Base-by-base conservation (phyloP, 2,113 vertebrate genomes). In the Percopsis transmontana region DNA sequence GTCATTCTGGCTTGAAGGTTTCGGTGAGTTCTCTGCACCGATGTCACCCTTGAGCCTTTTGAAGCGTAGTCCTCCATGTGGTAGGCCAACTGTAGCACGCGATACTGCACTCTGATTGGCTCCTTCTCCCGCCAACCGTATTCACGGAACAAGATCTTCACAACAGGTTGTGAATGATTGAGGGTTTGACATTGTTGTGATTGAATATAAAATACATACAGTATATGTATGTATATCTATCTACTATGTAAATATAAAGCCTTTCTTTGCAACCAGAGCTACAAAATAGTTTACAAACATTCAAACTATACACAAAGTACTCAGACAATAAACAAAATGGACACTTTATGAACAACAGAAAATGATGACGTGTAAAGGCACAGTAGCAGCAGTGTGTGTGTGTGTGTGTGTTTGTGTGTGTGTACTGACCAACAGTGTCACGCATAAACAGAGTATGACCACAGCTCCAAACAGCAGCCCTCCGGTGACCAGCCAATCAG, bases 61-160 rank as follows among this genome's bases (percentile, higher is more conserved):
- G 93, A 97, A 23, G 88, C 80, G 58, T 95, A 98, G 67, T 85
- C 85, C 3, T 94, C 92, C 76, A 96, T 91, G 44, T 84, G 90
- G 56, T 94, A 92, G 40, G 65, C 55, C 66, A 94, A 81, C 85
- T 97, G 96, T 72, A 84, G 65, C 16, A 38, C 70, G 18, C 94
- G 91, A 83, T 94, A 98, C 0, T 1, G 63, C 0, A 87, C 91
- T 27, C 39, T 9, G 70, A 90, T 27, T 60, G 82, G 39, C 14
- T 77, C 18, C 76, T 91, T 93, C 40, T 69, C 81, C 0, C 90
- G 85, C 95, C 94, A 95, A 54, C 91, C 85, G 2, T 92, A 87
- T 12, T 83, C 64, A 53, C 87, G 90, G 42, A 95, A 95, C 45
- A 95, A 84, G 27, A 93, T 74, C 96, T 89, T 50, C 45, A 68